A percentile compares a stretch with the other conserved stretches of the same genome.
Conservation (phyloP, 2,888 invertebrate species). For the Heterodera filipjevi region DNA sequence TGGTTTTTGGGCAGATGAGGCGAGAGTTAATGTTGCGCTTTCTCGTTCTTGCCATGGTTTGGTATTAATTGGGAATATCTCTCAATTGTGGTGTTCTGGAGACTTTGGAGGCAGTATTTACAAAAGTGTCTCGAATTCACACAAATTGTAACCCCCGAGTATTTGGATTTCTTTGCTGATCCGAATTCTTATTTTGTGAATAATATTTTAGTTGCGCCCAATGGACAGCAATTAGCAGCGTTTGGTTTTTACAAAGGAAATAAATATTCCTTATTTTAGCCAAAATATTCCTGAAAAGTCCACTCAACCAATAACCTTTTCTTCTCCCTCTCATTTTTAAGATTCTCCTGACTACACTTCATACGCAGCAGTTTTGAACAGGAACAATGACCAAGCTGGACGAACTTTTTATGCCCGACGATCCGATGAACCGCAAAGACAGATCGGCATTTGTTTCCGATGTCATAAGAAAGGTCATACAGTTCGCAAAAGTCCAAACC, state of each 20-base stretch:
- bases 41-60: background rate
- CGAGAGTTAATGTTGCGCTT: background rate
- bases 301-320: background rate
- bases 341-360: background rate
- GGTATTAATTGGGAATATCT: background rate
- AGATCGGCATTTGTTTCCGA: background rate
- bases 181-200: background rate
- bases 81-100: background rate
- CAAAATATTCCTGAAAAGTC: background rate
- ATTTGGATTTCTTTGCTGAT: background rate
- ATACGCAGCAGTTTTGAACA: background rate
- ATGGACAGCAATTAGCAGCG: background rate
- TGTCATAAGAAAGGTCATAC: background rate
- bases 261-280: background rate
- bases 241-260: background rate
- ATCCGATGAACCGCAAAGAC: background rate
- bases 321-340: background rate
- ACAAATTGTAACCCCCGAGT: background rate
- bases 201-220: background rate
- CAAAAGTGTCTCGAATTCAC: background rate
- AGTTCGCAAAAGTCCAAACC: background rate
- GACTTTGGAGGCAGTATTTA: background rate
- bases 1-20: background rate
- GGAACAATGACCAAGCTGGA: background rate
- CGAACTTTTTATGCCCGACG: background rate